A percentile compares a stretch with the other conserved stretches of the same genome.
Conservation (phyloP, 2,888 invertebrate species). For the Escarpia spicata region DNA sequence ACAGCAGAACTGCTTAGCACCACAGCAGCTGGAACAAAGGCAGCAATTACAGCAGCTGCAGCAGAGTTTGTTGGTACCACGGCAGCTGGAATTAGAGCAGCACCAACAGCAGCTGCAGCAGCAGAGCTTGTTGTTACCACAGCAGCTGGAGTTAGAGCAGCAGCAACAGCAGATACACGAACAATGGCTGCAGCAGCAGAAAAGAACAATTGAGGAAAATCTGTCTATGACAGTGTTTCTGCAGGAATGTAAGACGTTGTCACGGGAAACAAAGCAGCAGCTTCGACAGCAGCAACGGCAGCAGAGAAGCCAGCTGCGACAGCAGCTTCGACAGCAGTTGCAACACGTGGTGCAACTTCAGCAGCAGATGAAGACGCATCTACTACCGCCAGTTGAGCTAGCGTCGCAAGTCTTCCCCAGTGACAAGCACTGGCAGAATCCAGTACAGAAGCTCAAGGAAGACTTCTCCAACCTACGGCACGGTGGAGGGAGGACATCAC, state of each 20-base stretch:
- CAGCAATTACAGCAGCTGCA: not conserved
- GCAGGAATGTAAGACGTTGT: not conserved
- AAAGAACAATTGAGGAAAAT: not conserved
- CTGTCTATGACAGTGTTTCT: not conserved
- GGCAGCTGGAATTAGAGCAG: not conserved
- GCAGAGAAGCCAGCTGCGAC: too few relatives aligned
- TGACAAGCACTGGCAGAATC: not conserved
- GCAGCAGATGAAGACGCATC: not conserved
- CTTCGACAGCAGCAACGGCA: not conserved
- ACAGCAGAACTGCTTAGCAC: not conserved
- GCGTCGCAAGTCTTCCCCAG: not conserved
- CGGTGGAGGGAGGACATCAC: not conserved
- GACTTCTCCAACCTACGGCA: not conserved
- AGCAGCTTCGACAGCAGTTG: not conserved
- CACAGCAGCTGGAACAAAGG: not conserved
- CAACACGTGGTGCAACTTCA: not conserved
- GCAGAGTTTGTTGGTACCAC: not conserved
- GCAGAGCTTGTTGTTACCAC: too few relatives aligned
- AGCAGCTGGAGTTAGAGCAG: not conserved
- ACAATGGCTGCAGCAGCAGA: not conserved
- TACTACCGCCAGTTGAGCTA: not conserved
- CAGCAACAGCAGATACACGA: not conserved
- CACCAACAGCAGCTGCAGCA: not conserved
- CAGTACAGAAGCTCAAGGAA: not conserved
- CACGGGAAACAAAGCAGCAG: not conserved